Percentiles rank a stretch among this genome's conserved stretches.
These are phyloP conservation scores for Sebastes paucispinis DNA, from an alignment of 2,797 vertebrate species.

Conservation along the genomic window DNA sequence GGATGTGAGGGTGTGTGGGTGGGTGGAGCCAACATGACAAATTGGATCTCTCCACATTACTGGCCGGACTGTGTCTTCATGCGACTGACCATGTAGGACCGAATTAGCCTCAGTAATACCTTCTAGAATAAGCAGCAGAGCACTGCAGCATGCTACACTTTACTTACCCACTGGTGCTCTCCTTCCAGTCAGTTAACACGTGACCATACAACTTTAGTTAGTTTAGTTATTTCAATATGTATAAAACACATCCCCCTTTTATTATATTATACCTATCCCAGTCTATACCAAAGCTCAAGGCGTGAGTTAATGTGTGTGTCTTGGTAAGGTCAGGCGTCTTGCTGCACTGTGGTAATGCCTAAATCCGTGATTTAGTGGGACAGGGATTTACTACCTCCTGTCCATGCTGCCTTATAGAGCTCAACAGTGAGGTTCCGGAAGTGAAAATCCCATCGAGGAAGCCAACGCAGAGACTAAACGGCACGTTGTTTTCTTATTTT, in stretches of 20 bases:
- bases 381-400: constrained; percentile 73
- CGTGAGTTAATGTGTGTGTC: background rate
- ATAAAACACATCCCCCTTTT: background rate
- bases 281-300: background rate
- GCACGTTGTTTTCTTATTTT: background rate
- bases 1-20: background rate
- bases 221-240: background rate
- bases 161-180: background rate
- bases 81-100: constrained; percentile 23
- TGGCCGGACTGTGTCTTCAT: background rate
- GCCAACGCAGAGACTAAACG: background rate
- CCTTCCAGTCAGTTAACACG: background rate
- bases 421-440: no score
- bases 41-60: background rate
- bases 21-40: background rate
- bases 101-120: constrained; percentile 31
- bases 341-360: constrained; percentile 68
- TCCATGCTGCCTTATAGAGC: background rate
- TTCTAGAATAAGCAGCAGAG: constrained; percentile 16
- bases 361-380: constrained; percentile 75
- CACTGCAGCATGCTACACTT: background rate
- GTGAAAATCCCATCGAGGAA: background rate
- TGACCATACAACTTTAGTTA: background rate
- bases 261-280: background rate
- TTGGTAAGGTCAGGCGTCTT: constrained; percentile 35